phyloP scores from a whole-genome alignment of 2,797 vertebrate species.

The Nyctibius grandis region DNA sequence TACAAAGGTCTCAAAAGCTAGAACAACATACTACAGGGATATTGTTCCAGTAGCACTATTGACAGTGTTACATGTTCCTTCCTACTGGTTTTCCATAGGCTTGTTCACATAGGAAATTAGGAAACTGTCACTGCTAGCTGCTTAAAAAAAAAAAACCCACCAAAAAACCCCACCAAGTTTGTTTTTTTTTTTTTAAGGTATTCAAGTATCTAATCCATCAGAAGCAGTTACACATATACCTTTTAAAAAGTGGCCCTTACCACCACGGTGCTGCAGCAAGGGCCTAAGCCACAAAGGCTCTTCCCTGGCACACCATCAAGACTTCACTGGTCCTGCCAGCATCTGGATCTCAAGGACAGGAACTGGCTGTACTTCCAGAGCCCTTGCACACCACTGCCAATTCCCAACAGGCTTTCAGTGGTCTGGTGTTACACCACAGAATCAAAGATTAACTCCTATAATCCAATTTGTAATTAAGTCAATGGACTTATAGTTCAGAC shows the following conservation, averaged over 20 bases:
- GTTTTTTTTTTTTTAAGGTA: neutral
- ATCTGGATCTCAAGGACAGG: neutral
- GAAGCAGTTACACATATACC: neutral
- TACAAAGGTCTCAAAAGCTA: neutral
- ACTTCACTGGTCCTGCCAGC: neutral
- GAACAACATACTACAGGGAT: neutral
- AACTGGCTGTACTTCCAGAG: constrained; percentile 43
- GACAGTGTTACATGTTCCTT: neutral
- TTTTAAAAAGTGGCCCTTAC: neutral
- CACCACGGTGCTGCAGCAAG: neutral
- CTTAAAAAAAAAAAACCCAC: neutral
- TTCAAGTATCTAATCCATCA: neutral
- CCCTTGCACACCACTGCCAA: neutral
- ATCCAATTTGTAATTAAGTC: constrained; percentile 61
- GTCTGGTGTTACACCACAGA: constrained; percentile 1
- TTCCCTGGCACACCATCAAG: neutral
- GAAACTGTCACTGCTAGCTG: neutral
- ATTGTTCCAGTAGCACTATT: neutral
- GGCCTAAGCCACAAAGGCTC: neutral
- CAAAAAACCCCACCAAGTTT: neutral
- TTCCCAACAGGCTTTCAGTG: neutral
- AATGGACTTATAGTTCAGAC: neutral
- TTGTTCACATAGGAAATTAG: neutral
- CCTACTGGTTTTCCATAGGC: neutral
- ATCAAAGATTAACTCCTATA: constrained; percentile 34